Conservation (phyloP, 2,113 vertebrate species). For the Hemiprocne comata region DNA sequence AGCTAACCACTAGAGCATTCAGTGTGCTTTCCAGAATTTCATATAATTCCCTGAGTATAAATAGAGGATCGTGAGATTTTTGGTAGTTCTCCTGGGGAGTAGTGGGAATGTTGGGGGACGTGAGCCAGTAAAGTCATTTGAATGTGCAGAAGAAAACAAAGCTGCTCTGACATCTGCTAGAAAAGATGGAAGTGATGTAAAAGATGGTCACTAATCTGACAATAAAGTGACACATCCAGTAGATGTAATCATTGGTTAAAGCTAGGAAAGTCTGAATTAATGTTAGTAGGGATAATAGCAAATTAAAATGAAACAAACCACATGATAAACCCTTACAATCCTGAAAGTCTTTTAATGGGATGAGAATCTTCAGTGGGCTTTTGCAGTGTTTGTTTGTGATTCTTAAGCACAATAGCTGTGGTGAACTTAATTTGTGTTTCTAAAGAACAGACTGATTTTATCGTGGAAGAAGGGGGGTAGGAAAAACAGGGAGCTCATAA, state of each 20-base stretch:
- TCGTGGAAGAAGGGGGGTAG: background rate
- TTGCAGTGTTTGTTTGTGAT: slow-evolving; percentile 15
- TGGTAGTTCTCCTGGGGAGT: background rate
- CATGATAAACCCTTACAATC: background rate
- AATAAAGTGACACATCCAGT: background rate
- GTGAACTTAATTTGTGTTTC: slow-evolving; percentile 23
- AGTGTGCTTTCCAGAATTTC: background rate
- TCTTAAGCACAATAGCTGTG: background rate
- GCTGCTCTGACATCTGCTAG: background rate
- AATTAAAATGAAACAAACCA: slow-evolving; percentile 37
- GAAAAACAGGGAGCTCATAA: background rate
- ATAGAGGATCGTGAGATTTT: background rate
- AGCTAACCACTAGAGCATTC: background rate
- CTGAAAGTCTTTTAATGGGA: background rate
- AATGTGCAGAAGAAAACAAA: background rate
- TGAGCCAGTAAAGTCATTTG: background rate
- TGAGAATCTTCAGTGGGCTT: background rate
- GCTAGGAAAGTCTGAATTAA: background rate
- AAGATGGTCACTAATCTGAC: background rate
- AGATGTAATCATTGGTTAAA: background rate
- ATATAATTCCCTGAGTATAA: background rate
- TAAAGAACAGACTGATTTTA: background rate
- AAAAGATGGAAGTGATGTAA: background rate
- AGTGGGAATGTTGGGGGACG: fast-evolving
- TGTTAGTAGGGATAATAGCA: background rate